A percentile compares a stretch with the other conserved stretches of the same genome.
These are phyloP conservation scores for Smutsia gigantea DNA, from an alignment of 2,797 vertebrate genomes.

Conservation along the genomic window DNA sequence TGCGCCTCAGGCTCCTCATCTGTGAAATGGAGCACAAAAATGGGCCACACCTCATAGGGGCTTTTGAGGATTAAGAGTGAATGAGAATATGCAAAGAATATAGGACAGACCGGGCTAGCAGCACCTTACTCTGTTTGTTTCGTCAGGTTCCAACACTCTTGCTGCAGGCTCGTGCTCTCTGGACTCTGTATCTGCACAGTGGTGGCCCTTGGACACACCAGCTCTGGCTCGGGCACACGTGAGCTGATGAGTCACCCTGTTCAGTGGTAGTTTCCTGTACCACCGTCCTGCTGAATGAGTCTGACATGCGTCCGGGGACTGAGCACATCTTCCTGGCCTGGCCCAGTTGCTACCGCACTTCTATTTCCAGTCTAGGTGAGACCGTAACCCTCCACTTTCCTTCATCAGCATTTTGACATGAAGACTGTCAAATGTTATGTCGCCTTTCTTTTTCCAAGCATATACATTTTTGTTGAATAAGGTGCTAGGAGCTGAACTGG, in stretches of 20 bases:
- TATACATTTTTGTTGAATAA: not conserved
- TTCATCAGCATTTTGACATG: not conserved
- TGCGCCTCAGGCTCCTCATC: not conserved
- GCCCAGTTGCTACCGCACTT: not conserved
- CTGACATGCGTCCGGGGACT: not conserved
- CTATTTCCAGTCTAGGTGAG: not conserved
- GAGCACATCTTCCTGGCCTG: not conserved
- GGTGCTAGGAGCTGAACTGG: not conserved
- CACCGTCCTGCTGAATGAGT: not conserved
- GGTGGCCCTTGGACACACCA: not conserved
- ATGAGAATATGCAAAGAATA: not conserved
- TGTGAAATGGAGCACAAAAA: not conserved
- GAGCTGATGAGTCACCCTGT: not conserved
- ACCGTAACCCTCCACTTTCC: not conserved
- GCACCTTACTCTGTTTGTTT: not conserved
- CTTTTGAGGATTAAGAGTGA: not conserved
- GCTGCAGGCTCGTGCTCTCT: not conserved
- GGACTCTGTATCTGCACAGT: not conserved
- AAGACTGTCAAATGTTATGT: not conserved
- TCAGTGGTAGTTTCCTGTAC: not conserved
- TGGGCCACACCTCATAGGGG: not conserved
- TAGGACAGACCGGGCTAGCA: not conserved
- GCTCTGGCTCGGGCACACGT: not conserved
- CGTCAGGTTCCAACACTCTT: not conserved
- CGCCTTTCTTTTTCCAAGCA: not conserved